phyloP scores from a whole-genome alignment of 2,888 invertebrate species.

The Oscheius sp. region DNA sequence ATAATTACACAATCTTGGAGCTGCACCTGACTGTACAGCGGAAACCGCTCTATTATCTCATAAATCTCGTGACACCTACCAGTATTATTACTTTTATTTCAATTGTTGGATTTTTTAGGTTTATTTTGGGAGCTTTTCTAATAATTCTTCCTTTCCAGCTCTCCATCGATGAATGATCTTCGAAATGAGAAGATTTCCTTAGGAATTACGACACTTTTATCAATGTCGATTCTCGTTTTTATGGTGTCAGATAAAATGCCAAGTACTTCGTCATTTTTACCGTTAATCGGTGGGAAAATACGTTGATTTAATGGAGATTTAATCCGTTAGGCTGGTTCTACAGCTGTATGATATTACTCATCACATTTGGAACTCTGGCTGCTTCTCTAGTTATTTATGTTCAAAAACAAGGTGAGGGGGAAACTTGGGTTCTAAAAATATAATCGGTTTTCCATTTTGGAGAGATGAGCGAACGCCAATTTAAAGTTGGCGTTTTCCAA shows the following conservation, averaged over 20 bases:
- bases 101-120: constrained; percentile 74
- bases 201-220: constrained; percentile 67
- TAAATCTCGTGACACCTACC: constrained; percentile 74
- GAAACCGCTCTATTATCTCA: constrained; percentile 57
- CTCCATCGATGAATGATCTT: constrained; percentile 64
- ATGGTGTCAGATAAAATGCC: constrained; percentile 74
- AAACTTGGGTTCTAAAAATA: background rate
- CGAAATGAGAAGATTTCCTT: constrained; percentile 69
- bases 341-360: constrained; percentile 75
- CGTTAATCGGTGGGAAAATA: constrained; percentile 74
- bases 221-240: constrained; percentile 75
- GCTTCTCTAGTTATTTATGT: constrained; percentile 75
- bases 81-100: constrained; percentile 74
- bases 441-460: no score
- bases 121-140: constrained; percentile 23
- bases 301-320: background rate
- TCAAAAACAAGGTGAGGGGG: constrained; percentile 72
- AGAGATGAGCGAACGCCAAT: no score
- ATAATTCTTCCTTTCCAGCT: constrained; percentile 44
- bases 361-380: constrained; percentile 75
- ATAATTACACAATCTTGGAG: constrained; percentile 51
- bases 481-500: no score
- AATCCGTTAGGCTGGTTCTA: constrained; percentile 74
- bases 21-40: constrained; percentile 50
- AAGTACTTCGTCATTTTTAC: constrained; percentile 75